Evolutionary conservation across 2,113 vertebrate genomes (phyloP), one percentile per base, ranked within the genome.

Genomic region (Nothocercus julius): DNA sequence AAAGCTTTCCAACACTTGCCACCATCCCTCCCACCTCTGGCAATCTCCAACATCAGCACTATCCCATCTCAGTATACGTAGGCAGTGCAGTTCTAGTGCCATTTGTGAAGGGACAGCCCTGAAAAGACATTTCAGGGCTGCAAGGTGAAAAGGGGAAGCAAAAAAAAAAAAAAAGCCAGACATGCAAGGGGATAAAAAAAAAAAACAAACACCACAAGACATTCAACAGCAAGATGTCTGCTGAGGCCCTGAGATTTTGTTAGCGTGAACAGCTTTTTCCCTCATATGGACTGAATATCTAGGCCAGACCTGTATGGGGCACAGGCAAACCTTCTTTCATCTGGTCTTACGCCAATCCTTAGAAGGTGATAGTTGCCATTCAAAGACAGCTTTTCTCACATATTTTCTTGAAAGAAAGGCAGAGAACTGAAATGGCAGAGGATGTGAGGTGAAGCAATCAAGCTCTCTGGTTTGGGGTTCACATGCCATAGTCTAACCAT

Each of bases 291-390:
- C 34, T 45, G 82, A 67, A 94, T 66, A 94, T 84, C 58, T 81
- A 76, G 94, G 74, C 58, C 67, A 85, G 74, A 80, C 76, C 66
- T 85, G 94, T 38, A 36, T 51, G 93, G 74, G 62, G 70, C 4
- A 1, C 77, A 85, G 70, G 45, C 25, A 75, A 94, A 80, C 78
- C 54, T 85, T 51, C 9, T 76, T 93, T 93, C 81, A 86, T 72
- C 54, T 87, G 62, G 40, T 95, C 81, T 87, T 76, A 79, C 87
- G 30, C 67, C 77, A 92, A 8, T 66, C 22, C 44, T 85, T 62
- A 59, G 80, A 90, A 89, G 59, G 78, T 86, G 74, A 22, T 66
- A 92, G 92, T 25, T 86, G 77, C 76, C 56, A 92, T 68, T 78
- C 87, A 66, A 54, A 93, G 45, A 51, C 82, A 85, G 40, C 8